phyloP scores from a whole-genome alignment of 2,888 invertebrate species.

The Agapostemon virescens region DNA sequence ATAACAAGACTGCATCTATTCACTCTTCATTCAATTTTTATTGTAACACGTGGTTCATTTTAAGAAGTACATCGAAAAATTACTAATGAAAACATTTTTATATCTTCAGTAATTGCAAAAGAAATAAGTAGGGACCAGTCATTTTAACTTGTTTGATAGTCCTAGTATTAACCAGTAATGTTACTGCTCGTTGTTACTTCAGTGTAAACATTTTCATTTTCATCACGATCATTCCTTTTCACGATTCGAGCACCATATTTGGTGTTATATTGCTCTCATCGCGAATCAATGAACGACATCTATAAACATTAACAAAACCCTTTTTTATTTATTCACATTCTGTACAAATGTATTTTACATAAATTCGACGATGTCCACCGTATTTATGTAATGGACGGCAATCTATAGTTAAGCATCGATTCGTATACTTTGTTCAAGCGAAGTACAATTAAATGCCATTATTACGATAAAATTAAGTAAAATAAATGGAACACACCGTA shows the following conservation, averaged over 20 bases:
- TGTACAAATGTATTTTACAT: conserved; percentile 80
- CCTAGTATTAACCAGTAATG: no score
- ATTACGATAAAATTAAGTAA: background rate
- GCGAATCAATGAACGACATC: conserved; percentile 10
- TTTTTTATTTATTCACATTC: conserved; percentile 79
- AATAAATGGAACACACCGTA: background rate
- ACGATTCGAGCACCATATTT: background rate
- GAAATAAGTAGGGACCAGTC: no score
- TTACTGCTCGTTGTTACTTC: background rate
- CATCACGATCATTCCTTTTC: background rate
- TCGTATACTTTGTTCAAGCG: conserved; percentile 19
- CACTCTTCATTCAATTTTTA: no score
- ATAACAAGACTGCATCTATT: no score
- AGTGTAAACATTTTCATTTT: background rate
- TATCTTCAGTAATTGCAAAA: no score
- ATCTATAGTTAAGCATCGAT: conserved; percentile 21
- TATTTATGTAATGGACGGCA: conserved; percentile 40
- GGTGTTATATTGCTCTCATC: background rate
- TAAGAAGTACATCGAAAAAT: no score
- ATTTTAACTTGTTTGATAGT: no score
- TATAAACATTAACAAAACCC: conserved; percentile 73
- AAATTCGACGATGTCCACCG: conserved; percentile 69
- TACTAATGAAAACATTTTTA: no score
- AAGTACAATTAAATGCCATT: conserved; percentile 10
- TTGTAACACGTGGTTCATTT: no score